Base-by-base conservation (phyloP, 2,797 vertebrate genomes). In the Paguma larvata region DNA sequence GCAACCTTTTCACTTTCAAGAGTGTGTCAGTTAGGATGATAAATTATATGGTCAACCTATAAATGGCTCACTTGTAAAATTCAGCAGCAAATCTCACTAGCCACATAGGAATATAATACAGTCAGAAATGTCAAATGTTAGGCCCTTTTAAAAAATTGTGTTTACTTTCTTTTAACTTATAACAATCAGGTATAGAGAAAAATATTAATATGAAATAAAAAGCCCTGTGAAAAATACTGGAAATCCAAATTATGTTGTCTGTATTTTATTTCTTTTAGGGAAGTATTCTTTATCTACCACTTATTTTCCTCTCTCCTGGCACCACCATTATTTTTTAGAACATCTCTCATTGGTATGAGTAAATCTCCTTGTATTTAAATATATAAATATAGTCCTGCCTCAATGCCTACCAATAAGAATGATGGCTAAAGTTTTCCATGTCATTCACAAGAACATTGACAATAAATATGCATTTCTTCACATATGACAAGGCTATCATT, bases 1-100 rank as follows among this genome's bases (percentile, higher is more conserved):
- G 53, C 34, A 93, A 80, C 56, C n/a, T 87, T 72, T 95, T 72
- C n/a, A 84, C 30, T 91, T 82, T 79, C 53, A 84, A 83, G 59
- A 83, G n/a, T 65, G 25, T 34, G 51, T 41, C 46, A 44, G 21
- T 46, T 72, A 92, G 25, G 27, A 88, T 91, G 56, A 79, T 59
- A 87, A 67, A 41, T 68, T 62, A 68, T 11, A 30, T 34, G 44
- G 14, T 73, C n/a, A 77, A 5, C 16, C 18, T 46, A 46, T 5
- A 44, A 83, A 89, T 70, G 23, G 23, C 32, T 91, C 73, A 19
- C 65, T 85, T 79, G 9, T 56, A 84, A 68, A 15, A 91, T n/a
- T 56, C 21, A 56, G 5, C 59, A 34, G 87, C 59, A 97, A 91
- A 91, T 79, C 10, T 88, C 25, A 46, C 70, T 25, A 70, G 56